A percentile compares a stretch with the other conserved stretches of the same genome.
Conservation (phyloP, 2,113 vertebrate species). For the Halichoeres trimaculatus region DNA sequence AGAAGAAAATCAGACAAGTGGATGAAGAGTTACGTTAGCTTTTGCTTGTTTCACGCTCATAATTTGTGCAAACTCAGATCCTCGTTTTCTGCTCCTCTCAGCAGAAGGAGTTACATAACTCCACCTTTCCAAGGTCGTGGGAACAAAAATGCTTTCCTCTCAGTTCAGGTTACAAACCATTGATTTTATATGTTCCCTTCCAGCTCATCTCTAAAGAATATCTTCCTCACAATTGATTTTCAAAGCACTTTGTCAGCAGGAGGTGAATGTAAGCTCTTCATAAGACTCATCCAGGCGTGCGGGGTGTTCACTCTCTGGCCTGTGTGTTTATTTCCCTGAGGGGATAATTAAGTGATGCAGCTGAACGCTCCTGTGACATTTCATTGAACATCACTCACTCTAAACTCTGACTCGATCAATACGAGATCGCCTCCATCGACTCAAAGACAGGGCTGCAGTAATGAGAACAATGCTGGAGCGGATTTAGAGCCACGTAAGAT, state of each 20-base stretch:
- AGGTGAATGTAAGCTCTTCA: not conserved
- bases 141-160: not conserved
- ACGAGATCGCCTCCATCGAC: not conserved
- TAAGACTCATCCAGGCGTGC: not conserved
- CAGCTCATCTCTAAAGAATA: not conserved
- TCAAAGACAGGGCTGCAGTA: no score
- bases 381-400: not conserved
- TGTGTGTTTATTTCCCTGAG: slow-evolving; percentile 16
- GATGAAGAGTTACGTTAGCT: no score
- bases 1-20: not conserved
- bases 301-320: slow-evolving; percentile 4
- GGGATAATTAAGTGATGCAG: not conserved
- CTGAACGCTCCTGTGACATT: not conserved
- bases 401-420: slow-evolving; percentile 35
- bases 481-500: slow-evolving; percentile 1
- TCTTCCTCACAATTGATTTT: not conserved
- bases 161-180: not conserved
- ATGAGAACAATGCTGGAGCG: not conserved
- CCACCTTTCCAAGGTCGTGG: not conserved
- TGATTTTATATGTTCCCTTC: slow-evolving; percentile 1
- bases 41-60: no score
- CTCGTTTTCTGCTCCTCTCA: not conserved
- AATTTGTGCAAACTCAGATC: not conserved
- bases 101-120: not conserved
- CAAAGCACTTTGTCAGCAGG: not conserved